phyloP scores from a whole-genome alignment of 2,113 vertebrate genomes.

The Etheostoma cragini region DNA sequence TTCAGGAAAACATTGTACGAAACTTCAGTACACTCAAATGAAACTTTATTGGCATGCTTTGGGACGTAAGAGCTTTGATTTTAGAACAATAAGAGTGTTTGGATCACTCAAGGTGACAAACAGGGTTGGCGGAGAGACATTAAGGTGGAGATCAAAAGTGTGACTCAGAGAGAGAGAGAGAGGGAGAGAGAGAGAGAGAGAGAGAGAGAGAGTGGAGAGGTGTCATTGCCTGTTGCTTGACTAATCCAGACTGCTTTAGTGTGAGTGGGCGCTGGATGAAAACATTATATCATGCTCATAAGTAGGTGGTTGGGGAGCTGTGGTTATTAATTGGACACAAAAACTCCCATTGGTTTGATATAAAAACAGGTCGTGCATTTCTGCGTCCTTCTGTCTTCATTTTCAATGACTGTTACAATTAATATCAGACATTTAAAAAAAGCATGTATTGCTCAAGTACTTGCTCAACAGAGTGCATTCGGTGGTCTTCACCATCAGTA shows the following conservation, averaged over 20 bases:
- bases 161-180: slow-evolving; percentile 39
- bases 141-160: neutral
- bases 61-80: neutral
- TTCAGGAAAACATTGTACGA: slow-evolving; percentile 2
- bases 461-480: neutral
- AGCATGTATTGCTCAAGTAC: neutral
- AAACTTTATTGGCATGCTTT: neutral
- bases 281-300: neutral
- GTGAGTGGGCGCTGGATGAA: neutral
- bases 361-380: neutral
- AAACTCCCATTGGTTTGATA: neutral
- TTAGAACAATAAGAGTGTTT: neutral
- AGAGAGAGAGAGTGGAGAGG: neutral
- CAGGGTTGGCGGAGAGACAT: neutral
- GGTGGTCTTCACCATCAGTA: neutral
- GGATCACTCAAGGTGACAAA: slow-evolving; percentile 4
- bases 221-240: neutral
- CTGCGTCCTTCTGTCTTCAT: neutral
- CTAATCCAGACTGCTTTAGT: neutral
- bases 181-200: neutral
- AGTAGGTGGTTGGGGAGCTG: neutral
- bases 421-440: neutral
- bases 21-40: neutral
- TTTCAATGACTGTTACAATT: neutral
- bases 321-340: neutral